Base-by-base conservation (phyloP, 2,888 invertebrate genomes). In the Crioceris asparagi region DNA sequence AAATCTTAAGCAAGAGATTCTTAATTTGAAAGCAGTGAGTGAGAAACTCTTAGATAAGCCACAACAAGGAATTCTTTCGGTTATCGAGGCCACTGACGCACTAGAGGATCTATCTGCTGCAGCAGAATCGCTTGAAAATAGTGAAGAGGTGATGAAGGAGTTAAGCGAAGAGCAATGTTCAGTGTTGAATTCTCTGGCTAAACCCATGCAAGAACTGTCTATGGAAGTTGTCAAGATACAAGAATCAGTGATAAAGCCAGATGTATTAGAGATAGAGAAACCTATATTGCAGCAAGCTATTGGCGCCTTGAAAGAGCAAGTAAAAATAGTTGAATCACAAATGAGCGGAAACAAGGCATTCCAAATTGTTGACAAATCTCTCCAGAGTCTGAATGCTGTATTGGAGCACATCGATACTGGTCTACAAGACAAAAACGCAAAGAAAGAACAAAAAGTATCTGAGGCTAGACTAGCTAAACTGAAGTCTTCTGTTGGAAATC, bases 161-260 rank as follows among this genome's bases (percentile, higher is more conserved):
- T 29, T 38, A n/a, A n/a, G n/a, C n/a, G n/a, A n/a, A n/a, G 25
- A 25, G 4, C 2, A 25, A 25, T 25, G 11, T 25, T 3, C n/a
- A 12, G 12, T 11, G 4, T 11, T 25, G n/a, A 2, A n/a, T 4
- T 3, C 25, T 3, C 3, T 25, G 11, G 25, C 25, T 3, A n/a
- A 46, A 18, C 43, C 44, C 14, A 11, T 50, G 15, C 35, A 46
- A 27, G 40, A 39, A 33, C 11, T 50, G 8, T 36, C 39, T 10
- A 29, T 38, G 10, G 14, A 43, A 8, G 12, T 48, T 3, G 31
- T 35, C 2, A 14, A 35, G 5, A 34, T 18, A 4, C 31, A 33
- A 10, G 32, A 29, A 15, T 25, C 17, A 18, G 7, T 45, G 6
- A 17, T 15, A 7, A 44, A 44, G 31, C 44, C 39, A 27, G 41